Base-by-base conservation (phyloP, 2,888 invertebrate species). In the Melieria crassipennis region DNA sequence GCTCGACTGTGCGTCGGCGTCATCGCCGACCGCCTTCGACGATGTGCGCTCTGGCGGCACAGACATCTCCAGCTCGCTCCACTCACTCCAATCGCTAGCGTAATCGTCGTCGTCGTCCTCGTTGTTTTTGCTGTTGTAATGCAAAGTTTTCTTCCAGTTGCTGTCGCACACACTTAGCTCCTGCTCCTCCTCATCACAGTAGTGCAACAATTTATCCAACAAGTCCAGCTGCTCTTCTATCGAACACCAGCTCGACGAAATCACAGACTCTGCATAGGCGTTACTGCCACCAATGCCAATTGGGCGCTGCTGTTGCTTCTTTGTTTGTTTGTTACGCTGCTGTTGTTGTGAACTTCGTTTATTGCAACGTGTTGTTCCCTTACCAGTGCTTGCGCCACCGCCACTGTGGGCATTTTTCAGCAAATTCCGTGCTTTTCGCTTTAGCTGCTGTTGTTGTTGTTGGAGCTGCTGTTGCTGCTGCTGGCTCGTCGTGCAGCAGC, bases 221-320 rank as follows among this genome's bases (percentile, higher is more conserved):
- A 84, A 80, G 78, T 85, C 82, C 47, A 85, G 73, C 75, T 82
- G 85, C 61, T 84, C 85, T 75, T 85, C 85, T 58, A 85, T 85
- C 70, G 86, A 86, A 75, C 84, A 78, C 85, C 85, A 85, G 76
- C 84, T 81, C 65, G 85, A 85, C 45, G 85, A 86, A 69, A 83
- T 78, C 73, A 80, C 81, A 50, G 85, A 85, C 71, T 79, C 79
- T 48, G 71, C 69, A 63, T 69, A 73, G 57, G 73, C 42, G 60
- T 30, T 58, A 62, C 16, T 73, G 70, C 55, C 5, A 57, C 72
- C 72, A 72, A 77, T 72, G 75, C 74, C 73, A 72, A 64, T 70
- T 70, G 52, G 77, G 75, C 75, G 77, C 46, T 73, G 72, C 69
- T 75, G 71, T 74, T 75, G 52, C 68, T 73, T 63, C 70, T 67